Base-by-base conservation (phyloP, 2,797 vertebrate species). In the Muraenolepis orangiensis region DNA sequence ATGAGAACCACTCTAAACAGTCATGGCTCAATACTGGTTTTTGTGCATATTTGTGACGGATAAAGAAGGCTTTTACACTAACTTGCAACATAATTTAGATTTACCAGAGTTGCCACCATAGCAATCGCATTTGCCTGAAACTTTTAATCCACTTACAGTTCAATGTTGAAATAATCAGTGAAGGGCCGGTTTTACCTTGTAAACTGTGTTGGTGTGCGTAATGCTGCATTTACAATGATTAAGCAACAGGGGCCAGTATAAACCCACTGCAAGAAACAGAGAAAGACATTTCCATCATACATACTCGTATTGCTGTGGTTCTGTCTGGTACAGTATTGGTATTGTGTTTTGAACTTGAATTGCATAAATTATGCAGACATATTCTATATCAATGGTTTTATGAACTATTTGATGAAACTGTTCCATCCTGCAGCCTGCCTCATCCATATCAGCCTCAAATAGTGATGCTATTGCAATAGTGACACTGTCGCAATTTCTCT, bases 181-280 rank as follows among this genome's bases (percentile, higher is more conserved):
- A 32, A 83, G 61, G 79, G 71, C 40, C 31, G 18, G 20, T 20
- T 71, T 79, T 16, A n/a, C n/a, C n/a, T n/a, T n/a, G n/a, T n/a
- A 74, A 30, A 73, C 76, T n/a, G 69, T 26, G 46, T 30, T 14
- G 14, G 13, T 23, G 12, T 20, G 32, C 26, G 64, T 26, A 66
- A 20, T n/a, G 32, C 46, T 75, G 84, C 80, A 88, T n/a, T 80
- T 16, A 26, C 68, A 36, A 26, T 7, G 3, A 5, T 29, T 1
- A 23, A 73, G 84, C 89, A 78, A 2, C 72, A 85, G 90, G 85
- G 76, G 90, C 26, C 90, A 82, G 66, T 88, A 68, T 84, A 78
- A 66, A 73, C 74, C 36, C 69, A 46, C n/a, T 32, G 34, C 26
- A 36, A 40, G 61, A 31, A 3, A 36, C 11, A 46, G 32, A 38